Evolutionary conservation across 1,140 invertebrate genomes (phyloP).

Genomic region (Mamestra configurata): DNA sequence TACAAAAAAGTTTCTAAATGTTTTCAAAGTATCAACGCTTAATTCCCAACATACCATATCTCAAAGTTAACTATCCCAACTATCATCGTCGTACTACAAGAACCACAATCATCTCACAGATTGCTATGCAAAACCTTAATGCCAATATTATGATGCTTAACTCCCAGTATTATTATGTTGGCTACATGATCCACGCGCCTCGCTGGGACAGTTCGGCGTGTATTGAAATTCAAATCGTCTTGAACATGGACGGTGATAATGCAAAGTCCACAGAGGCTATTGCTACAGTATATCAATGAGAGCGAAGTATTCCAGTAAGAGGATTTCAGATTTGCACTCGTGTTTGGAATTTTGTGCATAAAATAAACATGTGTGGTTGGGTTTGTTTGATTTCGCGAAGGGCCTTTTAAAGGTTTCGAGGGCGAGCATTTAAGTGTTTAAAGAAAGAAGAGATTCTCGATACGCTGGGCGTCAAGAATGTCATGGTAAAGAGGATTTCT

Average conservation of each 20-base stretch:
- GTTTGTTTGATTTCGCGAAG: neutral
- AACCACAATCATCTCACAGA: slow-evolving; percentile 8
- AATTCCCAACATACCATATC: neutral
- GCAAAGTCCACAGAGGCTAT: slow-evolving; percentile 49
- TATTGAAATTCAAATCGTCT: slow-evolving; percentile 57
- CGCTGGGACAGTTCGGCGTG: slow-evolving; percentile 33
- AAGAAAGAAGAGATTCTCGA: too few relatives aligned
- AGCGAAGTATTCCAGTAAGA: slow-evolving; percentile 43
- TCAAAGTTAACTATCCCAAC: neutral
- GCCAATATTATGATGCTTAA: slow-evolving; percentile 37
- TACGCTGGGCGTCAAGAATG: too few relatives aligned
- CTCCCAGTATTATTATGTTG: slow-evolving; percentile 32
- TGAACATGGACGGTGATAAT: slow-evolving; percentile 51
- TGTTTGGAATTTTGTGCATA: slow-evolving; percentile 35
- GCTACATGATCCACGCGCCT: slow-evolving; percentile 19
- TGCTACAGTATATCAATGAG: slow-evolving; percentile 53
- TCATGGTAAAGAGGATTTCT: too few relatives aligned
- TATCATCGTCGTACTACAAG: slow-evolving; percentile 14
- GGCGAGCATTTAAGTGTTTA: neutral
- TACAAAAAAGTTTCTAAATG: too few relatives aligned
- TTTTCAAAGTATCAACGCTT: neutral
- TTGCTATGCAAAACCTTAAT: slow-evolving; percentile 19
- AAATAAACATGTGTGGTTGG: slow-evolving; percentile 19
- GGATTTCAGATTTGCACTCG: slow-evolving; percentile 45
- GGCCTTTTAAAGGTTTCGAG: neutral